These are phyloP conservation scores for Ganaspis sp. DNA, from an alignment of 1,140 invertebrate genomes.

Conservation along the genomic window DNA sequence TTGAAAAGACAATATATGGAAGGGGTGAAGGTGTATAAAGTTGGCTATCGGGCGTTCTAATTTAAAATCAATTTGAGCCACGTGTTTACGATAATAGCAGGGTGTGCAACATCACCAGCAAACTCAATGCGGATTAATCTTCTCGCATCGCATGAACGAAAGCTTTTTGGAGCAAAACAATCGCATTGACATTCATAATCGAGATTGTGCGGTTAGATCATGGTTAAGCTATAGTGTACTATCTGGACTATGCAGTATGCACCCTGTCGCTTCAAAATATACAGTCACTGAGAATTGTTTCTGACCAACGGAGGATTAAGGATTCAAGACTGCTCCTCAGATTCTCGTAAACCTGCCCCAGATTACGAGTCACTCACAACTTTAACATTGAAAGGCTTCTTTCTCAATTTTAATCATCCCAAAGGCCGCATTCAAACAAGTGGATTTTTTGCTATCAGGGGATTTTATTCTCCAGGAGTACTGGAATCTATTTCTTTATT, in stretches of 20 bases:
- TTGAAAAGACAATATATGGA: too few species aligned
- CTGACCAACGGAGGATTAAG: neutral
- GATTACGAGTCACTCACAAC: too few species aligned
- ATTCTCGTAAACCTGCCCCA: too few species aligned
- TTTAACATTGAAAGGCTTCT: too few species aligned
- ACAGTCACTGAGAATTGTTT: neutral
- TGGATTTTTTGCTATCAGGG: too few species aligned
- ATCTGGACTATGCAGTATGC: neutral
- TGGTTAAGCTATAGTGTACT: neutral
- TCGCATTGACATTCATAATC: constrained; percentile 65
- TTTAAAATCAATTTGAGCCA: constrained; percentile 63
- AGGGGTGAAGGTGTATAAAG: neutral
- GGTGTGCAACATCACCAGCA: constrained; percentile 53
- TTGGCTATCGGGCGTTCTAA: constrained; percentile 23
- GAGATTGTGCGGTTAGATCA: constrained; percentile 35
- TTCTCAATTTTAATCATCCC: too few species aligned
- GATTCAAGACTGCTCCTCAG: neutral
- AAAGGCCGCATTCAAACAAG: too few species aligned
- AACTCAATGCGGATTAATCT: constrained; percentile 55
- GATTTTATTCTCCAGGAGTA: too few species aligned
- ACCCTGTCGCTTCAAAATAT: neutral
- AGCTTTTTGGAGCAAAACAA: constrained; percentile 50
- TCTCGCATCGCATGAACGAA: constrained; percentile 39
- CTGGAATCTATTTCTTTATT: too few species aligned
- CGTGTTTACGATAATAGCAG: constrained; percentile 62